phyloP scores from a whole-genome alignment of 2,113 vertebrate genomes.

The Colinus virginianus region DNA sequence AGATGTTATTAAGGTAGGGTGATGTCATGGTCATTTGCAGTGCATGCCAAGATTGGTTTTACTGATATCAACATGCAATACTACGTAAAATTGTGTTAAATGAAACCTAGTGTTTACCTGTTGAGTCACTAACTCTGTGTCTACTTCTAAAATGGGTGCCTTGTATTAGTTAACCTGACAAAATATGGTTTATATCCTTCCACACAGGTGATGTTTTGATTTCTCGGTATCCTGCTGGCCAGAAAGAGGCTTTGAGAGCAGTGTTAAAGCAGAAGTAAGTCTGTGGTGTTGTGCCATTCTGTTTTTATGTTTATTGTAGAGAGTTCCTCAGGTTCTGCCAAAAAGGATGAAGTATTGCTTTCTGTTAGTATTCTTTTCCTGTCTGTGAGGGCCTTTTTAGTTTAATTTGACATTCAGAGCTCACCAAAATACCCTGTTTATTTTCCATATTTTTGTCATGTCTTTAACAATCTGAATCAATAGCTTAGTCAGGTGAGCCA shows the following conservation, averaged over 20 bases:
- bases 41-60: background rate
- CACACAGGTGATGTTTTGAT: slow-evolving; percentile 83
- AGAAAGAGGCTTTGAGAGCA: slow-evolving; percentile 82
- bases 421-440: background rate
- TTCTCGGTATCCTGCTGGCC: slow-evolving; percentile 82
- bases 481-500: background rate
- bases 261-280: slow-evolving; percentile 89
- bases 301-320: background rate
- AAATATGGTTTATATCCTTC: background rate
- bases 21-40: background rate
- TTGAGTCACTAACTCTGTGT: background rate
- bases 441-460: background rate
- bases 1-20: background rate
- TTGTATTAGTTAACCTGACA: background rate
- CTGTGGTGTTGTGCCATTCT: background rate
- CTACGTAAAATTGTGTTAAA: background rate
- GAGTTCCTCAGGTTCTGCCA: background rate
- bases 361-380: background rate
- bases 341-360: background rate
- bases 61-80: background rate
- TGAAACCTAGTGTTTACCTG: background rate
- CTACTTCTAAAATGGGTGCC: background rate
- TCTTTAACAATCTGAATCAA: background rate
- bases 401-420: background rate
- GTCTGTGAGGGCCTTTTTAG: background rate